Evolutionary conservation across 1,140 invertebrate genomes (phyloP), one percentile per base, ranked within the genome.

Genomic region (Bactericera cockerelli): DNA sequence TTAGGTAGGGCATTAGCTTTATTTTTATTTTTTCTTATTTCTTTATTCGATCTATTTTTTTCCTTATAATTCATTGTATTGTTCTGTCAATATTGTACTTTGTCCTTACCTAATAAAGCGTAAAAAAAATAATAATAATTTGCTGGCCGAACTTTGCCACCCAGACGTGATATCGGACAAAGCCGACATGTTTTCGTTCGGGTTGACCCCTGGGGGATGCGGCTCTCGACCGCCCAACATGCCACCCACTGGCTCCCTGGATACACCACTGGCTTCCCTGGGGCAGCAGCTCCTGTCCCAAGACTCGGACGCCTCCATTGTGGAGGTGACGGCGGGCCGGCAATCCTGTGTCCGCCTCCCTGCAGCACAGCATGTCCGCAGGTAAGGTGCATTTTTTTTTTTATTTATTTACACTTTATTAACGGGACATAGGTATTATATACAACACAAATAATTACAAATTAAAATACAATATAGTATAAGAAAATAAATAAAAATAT

Each of bases 131-230:
- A n/a, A n/a, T n/a, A n/a, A n/a, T n/a, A n/a, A n/a, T n/a, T n/a
- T n/a, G n/a, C n/a, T n/a, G n/a, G n/a, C n/a, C n/a, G n/a, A n/a
- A n/a, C n/a, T n/a, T n/a, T n/a, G n/a, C n/a, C n/a, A n/a, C n/a
- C n/a, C n/a, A 58, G 71, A 72, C 22, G 69, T 73, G 3, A 77
- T 89, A 56, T 81, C 82, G 13, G 74, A 72, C 61, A 85, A 86
- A 71, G 79, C 83, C 1, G 89, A 92, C 67, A 83, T 92, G 19
- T 92, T 86, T 73, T 74, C 87, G 14, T 84, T 82, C 65, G 87
- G 87, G 6, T 71, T 90, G 16, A 77, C 82, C 1, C 65, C 90
- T 13, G 89, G 83, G 79, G 88, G 90, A 76, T 90, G 89, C 78
- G 73, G 90, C 67, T 74, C 86, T 0, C 72, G 75, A 56, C 70